Evolutionary conservation across 2,888 invertebrate species (phyloP), one percentile per base, ranked within the genome.

Genomic region (Eucera pruinosa): DNA sequence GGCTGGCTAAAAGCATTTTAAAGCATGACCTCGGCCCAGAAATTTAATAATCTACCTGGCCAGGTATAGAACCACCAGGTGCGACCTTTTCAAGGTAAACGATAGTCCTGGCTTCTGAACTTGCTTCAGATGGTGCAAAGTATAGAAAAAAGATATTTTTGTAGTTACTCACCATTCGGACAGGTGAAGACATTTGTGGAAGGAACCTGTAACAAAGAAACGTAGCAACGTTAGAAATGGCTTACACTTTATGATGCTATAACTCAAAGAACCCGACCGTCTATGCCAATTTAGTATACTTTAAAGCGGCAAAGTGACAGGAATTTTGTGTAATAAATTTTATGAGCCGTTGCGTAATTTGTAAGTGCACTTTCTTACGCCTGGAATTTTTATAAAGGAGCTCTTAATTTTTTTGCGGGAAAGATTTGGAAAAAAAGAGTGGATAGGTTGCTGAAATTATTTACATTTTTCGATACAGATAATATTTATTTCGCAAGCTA

Each of bases 161-260:
- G 11, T 13, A 2, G 75, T 65, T 86, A 95, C 95, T 95, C 93
- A 96, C 96, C 95, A 91, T 95, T 95, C 87, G 95, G 95, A 94
- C 96, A 96, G 88, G 94, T 94, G 93, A 95, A 96, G 92, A 95
- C 91, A 89, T 92, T 93, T 80, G 90, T 91, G 79, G 88, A 91
- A 89, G 94, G 94, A 89, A 94, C 94, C 95, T 95, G 95, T 80
- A 95, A 95, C 89, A 92, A 91, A 91, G 85, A 90, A n/a, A 45
- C 30, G n/a, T 11, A 52, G n/a, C 2, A 30, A 18, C 20, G 25
- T 62, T 67, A 60, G 41, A 62, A 73, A 62, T 18, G 25, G 20
- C 45, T 41, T 20, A 41, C 18, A 25, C n/a, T n/a, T n/a, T n/a
- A n/a, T n/a, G n/a, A 15, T 20, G 50, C 25, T 2, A 20, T 41